Evolutionary conservation across 2,113 vertebrate genomes (phyloP), one percentile per base, ranked within the genome.

Genomic region (Tetrao urogallus): DNA sequence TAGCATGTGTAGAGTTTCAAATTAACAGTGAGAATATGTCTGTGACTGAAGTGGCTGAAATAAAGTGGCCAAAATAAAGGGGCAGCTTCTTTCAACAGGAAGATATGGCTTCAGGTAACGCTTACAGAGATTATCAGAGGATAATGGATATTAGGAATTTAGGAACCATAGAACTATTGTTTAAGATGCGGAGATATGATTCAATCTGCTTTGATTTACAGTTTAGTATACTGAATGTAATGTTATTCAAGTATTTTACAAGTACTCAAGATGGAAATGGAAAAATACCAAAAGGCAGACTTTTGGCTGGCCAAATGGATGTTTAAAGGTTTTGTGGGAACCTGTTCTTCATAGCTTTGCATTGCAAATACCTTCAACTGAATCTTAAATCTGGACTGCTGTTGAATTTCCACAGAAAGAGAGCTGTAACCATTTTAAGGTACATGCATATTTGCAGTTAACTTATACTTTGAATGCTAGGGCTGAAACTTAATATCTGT

Each of bases 31-130:
- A 24, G 78, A 72, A 36, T 20, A 5, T 28, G 28, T 45, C 27
- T 1, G 0, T 42, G 38, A 21, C 25, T 27, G 7, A 57, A 14
- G 19, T 38, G 10, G 5, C 12, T 43, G 32, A 47, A 8, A 1
- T 47, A 61, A 73, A 74, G 50, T 12, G 3, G 34, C 65, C 22
- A 24, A 42, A 8, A 1, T 42, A 61, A 77, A 77, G 50, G 18
- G 4, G 32, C 73, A 24, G 20, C n/a, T 6, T 11, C 12, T 61
- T 61, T 19, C 38, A 11, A 1, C 5, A 5, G n/a, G 57, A 83
- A 52, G 7, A 8, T 19, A 10, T 11, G 7, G 52, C 11, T 73
- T 73, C 30, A 36, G 20, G 9, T 8, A 3, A 8, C 18, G 8
- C 4, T 76, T 80, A 8, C 65, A 73, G 22, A 66, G 43, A 52